A percentile compares a stretch with the other conserved stretches of the same genome.
Evolutionary conservation across 2,113 vertebrate genomes (phyloP).

Genomic region (Phaethon lepturus): DNA sequence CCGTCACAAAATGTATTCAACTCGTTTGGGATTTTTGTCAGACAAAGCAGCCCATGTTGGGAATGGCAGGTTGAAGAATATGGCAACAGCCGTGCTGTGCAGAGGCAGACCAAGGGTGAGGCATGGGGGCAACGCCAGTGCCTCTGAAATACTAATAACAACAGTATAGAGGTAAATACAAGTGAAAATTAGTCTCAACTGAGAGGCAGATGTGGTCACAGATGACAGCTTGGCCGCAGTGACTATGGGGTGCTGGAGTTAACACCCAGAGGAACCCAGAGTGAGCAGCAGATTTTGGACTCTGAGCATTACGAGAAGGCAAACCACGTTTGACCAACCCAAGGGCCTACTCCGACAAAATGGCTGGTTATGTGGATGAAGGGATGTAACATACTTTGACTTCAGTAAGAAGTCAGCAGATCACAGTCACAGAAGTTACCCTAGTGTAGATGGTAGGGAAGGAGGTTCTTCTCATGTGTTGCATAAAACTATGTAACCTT

Average conservation of each 20-base stretch:
- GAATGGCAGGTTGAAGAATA: neutral
- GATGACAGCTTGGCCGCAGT: neutral
- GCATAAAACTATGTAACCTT: neutral
- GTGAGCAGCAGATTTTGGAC: neutral
- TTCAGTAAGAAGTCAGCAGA: neutral
- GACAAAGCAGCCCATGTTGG: neutral
- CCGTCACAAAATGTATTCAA: neutral
- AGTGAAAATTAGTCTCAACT: neutral
- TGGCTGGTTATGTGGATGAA: neutral
- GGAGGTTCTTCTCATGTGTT: neutral
- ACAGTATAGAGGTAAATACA: neutral
- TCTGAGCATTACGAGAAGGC: neutral
- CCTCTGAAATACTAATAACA: neutral
- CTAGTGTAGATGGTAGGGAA: neutral
- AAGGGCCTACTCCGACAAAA: neutral
- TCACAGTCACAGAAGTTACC: neutral
- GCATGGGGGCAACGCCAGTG: no score
- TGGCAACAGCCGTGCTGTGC: neutral
- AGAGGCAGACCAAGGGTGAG: neutral
- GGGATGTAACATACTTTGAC: neutral
- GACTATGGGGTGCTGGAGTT: neutral
- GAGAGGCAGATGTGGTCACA: neutral
- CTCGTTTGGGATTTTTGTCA: neutral
- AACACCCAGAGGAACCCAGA: neutral
- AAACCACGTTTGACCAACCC: neutral